Evolutionary conservation across 2,113 vertebrate species (phyloP).

Genomic region (Passerina amoena): DNA sequence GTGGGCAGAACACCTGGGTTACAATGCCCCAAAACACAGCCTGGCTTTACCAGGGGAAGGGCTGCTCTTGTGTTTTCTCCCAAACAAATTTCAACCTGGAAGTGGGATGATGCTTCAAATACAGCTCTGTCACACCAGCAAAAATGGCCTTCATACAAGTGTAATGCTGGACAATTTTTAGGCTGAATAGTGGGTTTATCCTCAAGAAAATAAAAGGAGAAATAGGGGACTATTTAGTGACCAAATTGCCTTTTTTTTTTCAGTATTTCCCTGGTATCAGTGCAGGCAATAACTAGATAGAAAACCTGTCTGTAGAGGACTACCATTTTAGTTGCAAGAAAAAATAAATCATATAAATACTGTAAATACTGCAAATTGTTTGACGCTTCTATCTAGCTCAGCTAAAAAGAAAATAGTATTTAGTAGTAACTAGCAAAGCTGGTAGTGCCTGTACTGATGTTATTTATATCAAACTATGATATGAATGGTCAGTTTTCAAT

Average conservation of each 20-base stretch:
- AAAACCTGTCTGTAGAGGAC: neutral
- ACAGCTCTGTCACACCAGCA: neutral
- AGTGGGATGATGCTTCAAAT: neutral
- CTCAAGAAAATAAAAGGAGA: neutral
- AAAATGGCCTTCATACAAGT: neutral
- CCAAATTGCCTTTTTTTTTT: neutral
- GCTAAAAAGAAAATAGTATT: neutral
- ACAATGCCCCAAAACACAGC: neutral
- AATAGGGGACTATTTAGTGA: neutral
- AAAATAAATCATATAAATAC: neutral
- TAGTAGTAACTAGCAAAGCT: neutral
- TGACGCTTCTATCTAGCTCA: neutral
- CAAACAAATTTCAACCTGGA: neutral
- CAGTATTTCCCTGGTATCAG: neutral
- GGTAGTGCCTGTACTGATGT: neutral
- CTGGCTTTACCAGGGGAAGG: neutral
- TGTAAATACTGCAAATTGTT: neutral
- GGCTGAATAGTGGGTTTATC: neutral
- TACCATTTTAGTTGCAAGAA: neutral
- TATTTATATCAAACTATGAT: neutral
- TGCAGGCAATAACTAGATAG: neutral
- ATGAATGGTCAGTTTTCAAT: neutral
- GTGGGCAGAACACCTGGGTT: neutral
- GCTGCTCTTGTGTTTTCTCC: neutral
- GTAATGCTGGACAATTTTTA: neutral